A percentile compares a stretch with the other conserved stretches of the same genome.
phyloP scores from a whole-genome alignment of 1,140 invertebrate species.

The Galendromus occidentalis region DNA sequence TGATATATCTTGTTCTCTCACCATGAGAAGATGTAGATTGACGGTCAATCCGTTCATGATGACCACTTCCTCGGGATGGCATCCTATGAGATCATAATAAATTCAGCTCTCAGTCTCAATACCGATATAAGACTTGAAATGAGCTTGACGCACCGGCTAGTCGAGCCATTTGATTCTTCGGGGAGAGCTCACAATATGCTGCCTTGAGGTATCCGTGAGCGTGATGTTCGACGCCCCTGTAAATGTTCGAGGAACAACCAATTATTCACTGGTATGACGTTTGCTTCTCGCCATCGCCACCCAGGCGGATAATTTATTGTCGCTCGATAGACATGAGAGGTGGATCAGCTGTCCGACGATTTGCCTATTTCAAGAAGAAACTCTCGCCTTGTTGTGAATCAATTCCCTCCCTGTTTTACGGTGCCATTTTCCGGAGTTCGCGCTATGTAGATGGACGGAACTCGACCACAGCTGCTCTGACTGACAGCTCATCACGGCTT shows the following conservation, averaged over 20 bases:
- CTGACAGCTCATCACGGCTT: not conserved
- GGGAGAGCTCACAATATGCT: slow-evolving; percentile 30
- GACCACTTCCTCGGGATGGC: slow-evolving; percentile 29
- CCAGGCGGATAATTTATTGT: slow-evolving; percentile 10
- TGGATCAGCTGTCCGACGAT: no score
- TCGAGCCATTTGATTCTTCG: slow-evolving; percentile 28
- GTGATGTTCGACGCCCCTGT: slow-evolving; percentile 33
- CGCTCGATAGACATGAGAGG: no score
- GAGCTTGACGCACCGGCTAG: slow-evolving; percentile 26
- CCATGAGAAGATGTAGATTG: slow-evolving; percentile 33
- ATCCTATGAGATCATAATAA: slow-evolving; percentile 24
- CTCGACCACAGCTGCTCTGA: not conserved
- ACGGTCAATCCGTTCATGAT: slow-evolving; percentile 39
- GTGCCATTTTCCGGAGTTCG: no score
- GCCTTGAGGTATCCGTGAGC: slow-evolving; percentile 31
- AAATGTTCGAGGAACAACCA: not conserved
- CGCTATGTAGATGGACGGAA: no score
- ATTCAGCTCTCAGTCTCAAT: not conserved
- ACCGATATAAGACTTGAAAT: not conserved
- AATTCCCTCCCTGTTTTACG: no score
- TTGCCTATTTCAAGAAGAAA: no score
- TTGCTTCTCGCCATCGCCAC: not conserved
- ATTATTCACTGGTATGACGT: not conserved
- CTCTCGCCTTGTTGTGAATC: no score
- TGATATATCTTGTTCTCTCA: slow-evolving; percentile 14